A percentile compares a stretch with the other conserved stretches of the same genome.
Evolutionary conservation across 2,113 vertebrate species (phyloP).

Genomic region (Apeltes quadracus): DNA sequence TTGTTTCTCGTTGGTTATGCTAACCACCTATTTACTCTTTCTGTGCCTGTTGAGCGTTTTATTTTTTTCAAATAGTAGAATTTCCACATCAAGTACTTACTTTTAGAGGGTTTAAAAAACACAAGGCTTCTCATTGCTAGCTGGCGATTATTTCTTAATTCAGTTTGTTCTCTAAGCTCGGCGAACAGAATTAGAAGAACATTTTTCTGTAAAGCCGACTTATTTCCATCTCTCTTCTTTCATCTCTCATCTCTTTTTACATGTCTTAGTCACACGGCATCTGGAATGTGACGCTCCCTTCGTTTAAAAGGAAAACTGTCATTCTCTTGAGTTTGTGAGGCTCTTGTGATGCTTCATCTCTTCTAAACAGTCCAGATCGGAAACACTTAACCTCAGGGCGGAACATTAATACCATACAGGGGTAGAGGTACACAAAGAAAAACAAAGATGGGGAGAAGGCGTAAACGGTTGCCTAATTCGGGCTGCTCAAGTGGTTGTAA

Average conservation of each 20-base stretch:
- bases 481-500: conserved; percentile 41
- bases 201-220: conserved; percentile 3
- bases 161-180: not conserved
- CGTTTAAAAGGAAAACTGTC: conserved; percentile 14
- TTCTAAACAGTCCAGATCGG: conserved; percentile 15
- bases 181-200: not conserved
- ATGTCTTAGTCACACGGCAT: not conserved
- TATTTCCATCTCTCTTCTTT: too few species aligned
- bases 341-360: conserved; percentile 27
- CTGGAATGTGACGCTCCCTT: not conserved
- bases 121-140: not conserved
- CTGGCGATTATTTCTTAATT: not conserved
- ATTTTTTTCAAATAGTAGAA: not conserved
- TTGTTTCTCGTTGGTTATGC: conserved; percentile 1
- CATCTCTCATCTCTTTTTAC: conserved; percentile 5
- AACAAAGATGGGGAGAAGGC: conserved; percentile 19
- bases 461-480: conserved; percentile 45
- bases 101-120: not conserved
- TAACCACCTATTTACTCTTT: not conserved
- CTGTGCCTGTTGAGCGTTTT: not conserved
- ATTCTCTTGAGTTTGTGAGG: conserved; percentile 2
- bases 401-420: conserved; percentile 39
- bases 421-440: conserved; percentile 32
- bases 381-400: conserved; percentile 53
- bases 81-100: not conserved